A percentile compares a stretch with the other conserved stretches of the same genome.
Evolutionary conservation across 2,113 vertebrate species (phyloP).

Genomic region (Motacilla alba): DNA sequence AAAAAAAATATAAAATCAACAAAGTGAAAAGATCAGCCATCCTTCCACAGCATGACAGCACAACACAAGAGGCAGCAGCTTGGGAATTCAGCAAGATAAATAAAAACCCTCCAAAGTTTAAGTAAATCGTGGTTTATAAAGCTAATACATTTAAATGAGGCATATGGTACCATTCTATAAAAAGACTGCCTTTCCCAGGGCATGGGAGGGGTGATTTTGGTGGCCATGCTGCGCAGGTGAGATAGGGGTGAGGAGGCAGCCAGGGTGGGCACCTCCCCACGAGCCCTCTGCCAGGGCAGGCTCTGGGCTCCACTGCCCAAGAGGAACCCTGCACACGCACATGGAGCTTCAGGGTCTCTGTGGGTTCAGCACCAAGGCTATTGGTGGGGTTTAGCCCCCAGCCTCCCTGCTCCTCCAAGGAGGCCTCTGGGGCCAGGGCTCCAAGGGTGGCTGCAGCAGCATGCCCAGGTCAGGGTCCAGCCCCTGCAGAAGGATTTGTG

Average conservation of each 20-base stretch:
- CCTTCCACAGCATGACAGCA: constrained; percentile 64
- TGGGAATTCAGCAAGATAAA: constrained; percentile 59
- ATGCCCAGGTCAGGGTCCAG: not conserved
- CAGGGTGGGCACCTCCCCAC: not conserved
- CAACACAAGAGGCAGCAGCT: constrained; percentile 48
- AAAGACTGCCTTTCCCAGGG: not conserved
- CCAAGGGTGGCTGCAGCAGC: not conserved
- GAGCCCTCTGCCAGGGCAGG: not conserved
- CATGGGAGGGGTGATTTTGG: not conserved
- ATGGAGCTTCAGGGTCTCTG: fast-evolving
- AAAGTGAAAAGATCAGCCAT: constrained; percentile 72
- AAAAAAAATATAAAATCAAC: constrained; percentile 58
- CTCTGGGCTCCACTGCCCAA: not conserved
- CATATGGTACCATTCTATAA: not conserved
- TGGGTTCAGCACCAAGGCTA: not conserved
- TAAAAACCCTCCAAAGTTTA: constrained; percentile 73
- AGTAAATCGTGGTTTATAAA: constrained; percentile 55
- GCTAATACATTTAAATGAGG: constrained; percentile 28
- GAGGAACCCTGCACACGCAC: not conserved
- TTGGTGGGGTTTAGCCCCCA: not conserved
- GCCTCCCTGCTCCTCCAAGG: not conserved
- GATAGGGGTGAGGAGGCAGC: not conserved
- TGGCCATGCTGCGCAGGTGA: not conserved
- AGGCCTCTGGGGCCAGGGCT: not conserved
- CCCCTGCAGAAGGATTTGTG: not conserved